These are phyloP conservation scores for Pomacea maculata DNA, from an alignment of 1,140 invertebrate species.

Conservation along the genomic window DNA sequence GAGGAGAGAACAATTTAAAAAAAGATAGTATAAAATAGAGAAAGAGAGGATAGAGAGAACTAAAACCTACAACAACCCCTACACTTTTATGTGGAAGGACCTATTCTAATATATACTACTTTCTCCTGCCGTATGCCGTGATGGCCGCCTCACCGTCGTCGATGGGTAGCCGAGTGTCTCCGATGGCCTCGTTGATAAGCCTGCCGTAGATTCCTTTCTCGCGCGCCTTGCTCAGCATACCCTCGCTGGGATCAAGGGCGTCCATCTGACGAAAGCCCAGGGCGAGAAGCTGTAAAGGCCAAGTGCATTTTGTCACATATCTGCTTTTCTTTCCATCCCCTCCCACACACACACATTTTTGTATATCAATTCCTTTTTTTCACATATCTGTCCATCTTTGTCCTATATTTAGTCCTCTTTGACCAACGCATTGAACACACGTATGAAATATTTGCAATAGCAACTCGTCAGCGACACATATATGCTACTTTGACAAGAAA, in stretches of 20 bases:
- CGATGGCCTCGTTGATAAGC: slow-evolving; percentile 41
- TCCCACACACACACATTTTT: no score
- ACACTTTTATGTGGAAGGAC: no score
- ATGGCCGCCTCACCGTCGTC: slow-evolving; percentile 14
- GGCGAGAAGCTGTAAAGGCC: slow-evolving; percentile 15
- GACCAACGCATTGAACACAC: no score
- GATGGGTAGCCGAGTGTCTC: slow-evolving; percentile 25
- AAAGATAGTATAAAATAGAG: not conserved
- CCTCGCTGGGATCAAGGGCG: slow-evolving; percentile 54
- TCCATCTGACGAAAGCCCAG: slow-evolving; percentile 49
- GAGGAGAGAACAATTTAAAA: not conserved
- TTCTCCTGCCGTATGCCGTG: no score
- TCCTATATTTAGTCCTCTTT: no score
- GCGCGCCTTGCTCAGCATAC: slow-evolving; percentile 53
- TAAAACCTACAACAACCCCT: not conserved
- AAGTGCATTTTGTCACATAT: slow-evolving; percentile 7
- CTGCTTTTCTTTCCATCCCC: no score
- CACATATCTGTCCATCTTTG: no score
- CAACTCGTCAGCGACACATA: no score
- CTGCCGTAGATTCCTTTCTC: slow-evolving; percentile 48
- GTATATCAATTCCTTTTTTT: no score
- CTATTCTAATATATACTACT: no score
- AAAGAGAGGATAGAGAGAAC: not conserved
- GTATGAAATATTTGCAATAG: no score
- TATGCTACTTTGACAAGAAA: no score